Evolutionary conservation across 2,113 vertebrate species (phyloP).

Genomic region (Alosa alosa): DNA sequence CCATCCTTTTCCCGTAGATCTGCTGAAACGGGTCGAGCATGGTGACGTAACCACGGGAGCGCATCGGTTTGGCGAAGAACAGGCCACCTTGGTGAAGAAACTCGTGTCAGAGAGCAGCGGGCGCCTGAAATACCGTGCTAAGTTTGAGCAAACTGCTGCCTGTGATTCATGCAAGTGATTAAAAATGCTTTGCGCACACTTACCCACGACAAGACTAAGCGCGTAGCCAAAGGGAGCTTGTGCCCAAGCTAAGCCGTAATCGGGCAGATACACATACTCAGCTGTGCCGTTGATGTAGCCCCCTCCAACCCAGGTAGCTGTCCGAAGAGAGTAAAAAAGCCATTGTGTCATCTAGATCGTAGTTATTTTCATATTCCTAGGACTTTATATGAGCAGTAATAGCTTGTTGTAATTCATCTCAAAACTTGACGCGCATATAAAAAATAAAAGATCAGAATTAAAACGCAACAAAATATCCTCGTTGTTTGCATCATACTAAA

Average conservation of each 20-base stretch:
- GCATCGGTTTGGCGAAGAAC: constrained; percentile 98
- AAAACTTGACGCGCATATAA: background rate
- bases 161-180: background rate
- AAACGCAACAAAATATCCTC: background rate
- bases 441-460: background rate
- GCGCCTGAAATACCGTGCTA: background rate
- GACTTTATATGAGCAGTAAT: background rate
- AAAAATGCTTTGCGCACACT: constrained; percentile 31
- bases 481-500: background rate
- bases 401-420: background rate
- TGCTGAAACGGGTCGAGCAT: constrained; percentile 99
- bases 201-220: constrained; percentile 91
- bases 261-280: constrained; percentile 92
- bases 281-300: constrained; percentile 98
- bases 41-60: constrained; percentile 94
- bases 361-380: background rate
- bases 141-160: background rate
- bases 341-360: background rate
- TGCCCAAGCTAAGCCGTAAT: constrained; percentile 90
- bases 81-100: constrained; percentile 80
- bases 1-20: constrained; percentile 95
- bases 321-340: constrained; percentile 39
- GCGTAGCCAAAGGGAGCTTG: constrained; percentile 97
- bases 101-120: background rate
- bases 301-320: constrained; percentile 98